These are phyloP conservation scores for Drosophila chauvacae DNA, from an alignment of 1,140 invertebrate genomes.

Conservation along the genomic window DNA sequence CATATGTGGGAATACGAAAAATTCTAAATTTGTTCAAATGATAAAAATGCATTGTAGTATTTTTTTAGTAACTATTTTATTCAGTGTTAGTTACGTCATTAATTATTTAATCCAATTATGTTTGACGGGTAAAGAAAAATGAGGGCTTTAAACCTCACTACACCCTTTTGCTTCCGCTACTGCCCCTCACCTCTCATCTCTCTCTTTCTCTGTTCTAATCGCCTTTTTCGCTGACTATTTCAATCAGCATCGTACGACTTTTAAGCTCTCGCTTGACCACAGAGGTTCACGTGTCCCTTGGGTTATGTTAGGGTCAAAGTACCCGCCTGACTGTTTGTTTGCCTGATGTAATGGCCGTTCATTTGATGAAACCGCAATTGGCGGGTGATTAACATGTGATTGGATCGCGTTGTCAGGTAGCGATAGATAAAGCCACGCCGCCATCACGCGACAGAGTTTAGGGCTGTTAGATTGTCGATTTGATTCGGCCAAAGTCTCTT, in stretches of 20 bases:
- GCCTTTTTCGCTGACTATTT: slow-evolving; percentile 8
- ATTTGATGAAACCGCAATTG: slow-evolving; percentile 31
- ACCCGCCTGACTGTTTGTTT: neutral
- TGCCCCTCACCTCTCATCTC: neutral
- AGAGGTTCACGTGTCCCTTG: slow-evolving; percentile 36
- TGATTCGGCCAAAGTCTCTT: slow-evolving; percentile 26
- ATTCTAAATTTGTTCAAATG: too few relatives aligned
- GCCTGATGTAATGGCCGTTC: slow-evolving; percentile 7
- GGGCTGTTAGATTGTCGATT: slow-evolving; percentile 5
- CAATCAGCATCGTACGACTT: slow-evolving; percentile 43
- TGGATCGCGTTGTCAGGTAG: neutral
- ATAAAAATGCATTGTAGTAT: neutral
- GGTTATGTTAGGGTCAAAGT: slow-evolving; percentile 15
- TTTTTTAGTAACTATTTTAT: neutral
- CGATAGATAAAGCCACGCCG: slow-evolving; percentile 7
- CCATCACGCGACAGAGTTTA: slow-evolving; percentile 12
- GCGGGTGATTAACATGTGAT: slow-evolving; percentile 35
- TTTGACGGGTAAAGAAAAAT: neutral
- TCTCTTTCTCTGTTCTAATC: slow-evolving; percentile 16
- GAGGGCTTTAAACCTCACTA: neutral
- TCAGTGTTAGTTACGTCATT: neutral
- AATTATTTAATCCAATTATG: neutral
- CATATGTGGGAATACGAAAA: neutral
- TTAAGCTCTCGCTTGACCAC: slow-evolving; percentile 25
- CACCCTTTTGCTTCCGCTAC: slow-evolving; percentile 1